These are phyloP conservation scores for Pseudomugil tenellus DNA, from an alignment of 2,797 vertebrate species.

Conservation along the genomic window DNA sequence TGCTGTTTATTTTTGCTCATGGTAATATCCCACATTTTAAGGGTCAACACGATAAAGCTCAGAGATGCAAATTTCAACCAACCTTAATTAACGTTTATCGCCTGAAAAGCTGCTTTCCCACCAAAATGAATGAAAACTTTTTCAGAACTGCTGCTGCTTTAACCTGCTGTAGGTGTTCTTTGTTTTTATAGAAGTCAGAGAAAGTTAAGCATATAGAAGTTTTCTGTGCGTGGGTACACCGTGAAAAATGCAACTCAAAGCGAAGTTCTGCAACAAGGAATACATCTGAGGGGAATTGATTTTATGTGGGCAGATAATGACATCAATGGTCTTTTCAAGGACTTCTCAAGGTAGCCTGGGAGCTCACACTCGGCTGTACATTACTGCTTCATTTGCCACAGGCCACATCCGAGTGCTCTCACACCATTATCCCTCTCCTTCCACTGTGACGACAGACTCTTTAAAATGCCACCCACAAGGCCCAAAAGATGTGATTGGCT, in stretches of 20 bases:
- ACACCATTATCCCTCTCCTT: constrained; percentile 30
- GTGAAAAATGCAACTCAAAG: neutral
- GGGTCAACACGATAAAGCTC: too few relatives aligned
- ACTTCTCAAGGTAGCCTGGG: constrained; percentile 46
- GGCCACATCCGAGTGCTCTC: constrained; percentile 38
- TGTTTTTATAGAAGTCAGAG: neutral
- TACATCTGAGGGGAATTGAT: constrained; percentile 10
- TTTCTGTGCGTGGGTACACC: neutral
- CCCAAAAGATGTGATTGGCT: constrained; percentile 67
- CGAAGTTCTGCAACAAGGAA: constrained; percentile 1
- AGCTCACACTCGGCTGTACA: constrained; percentile 30
- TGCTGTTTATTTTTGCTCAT: too few relatives aligned
- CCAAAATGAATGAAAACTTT: neutral
- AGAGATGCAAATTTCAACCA: neutral
- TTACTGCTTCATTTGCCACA: constrained; percentile 35
- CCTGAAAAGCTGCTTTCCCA: neutral
- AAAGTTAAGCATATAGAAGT: neutral
- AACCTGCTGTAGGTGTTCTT: neutral
- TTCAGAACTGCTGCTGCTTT: neutral
- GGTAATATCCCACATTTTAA: too few relatives aligned
- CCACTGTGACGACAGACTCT: constrained; percentile 37
- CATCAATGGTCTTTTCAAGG: constrained; percentile 54
- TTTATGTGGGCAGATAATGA: constrained; percentile 44
- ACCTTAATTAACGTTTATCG: neutral
- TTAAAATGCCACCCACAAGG: constrained; percentile 52